Evolutionary conservation across 1,140 invertebrate species (phyloP), one percentile per base, ranked within the genome.

Genomic region (Pseudoatta argentina): DNA sequence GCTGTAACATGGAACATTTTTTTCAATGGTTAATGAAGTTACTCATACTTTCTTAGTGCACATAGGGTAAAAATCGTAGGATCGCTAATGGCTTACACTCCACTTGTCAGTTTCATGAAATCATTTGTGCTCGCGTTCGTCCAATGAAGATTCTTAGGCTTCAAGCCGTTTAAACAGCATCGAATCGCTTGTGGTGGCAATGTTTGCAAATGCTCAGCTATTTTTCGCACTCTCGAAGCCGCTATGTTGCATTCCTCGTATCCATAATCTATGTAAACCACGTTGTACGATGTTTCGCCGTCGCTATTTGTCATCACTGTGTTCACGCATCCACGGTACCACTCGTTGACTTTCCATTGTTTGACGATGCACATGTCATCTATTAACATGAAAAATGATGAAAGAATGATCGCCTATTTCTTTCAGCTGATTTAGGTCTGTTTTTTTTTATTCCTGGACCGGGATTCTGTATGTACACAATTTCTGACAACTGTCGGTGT

Each of bases 331-430:
- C 90, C 94, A n/a, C 94, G 91, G 10, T 77, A 88, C 94, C 94
- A 95, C 2, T 5, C 18, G 2, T 87, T 2, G 0, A 18, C n/a
- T 7, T 93, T n/a, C 16, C 7, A 10, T 72, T 93, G 94, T 73
- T 91, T 93, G 18, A 95, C 94, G 1, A 96, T 87, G 64, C 95
- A 96, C 8, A 95, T 82, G 85, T 91, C 93, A 64, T 94, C 96
- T 96, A 79, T 91, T 81, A 57, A 27, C 0, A 10, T 12, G 12
- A 6, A 39, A 5, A 57, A 57, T 57, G 8, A 57, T 55, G 7
- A 57, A 57, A n/a, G 10, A 7, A 39, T 7, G n/a, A 2, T 57
- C 6, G n/a, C n/a, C 39, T 44, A 8, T 44, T 39, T 39, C 8
- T 44, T 44, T 44, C 39, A 44, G 7, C 5, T 34, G 30, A 39